Evolutionary conservation across 2,888 invertebrate genomes (phyloP).

Genomic region (Leptinotarsa haldemani): DNA sequence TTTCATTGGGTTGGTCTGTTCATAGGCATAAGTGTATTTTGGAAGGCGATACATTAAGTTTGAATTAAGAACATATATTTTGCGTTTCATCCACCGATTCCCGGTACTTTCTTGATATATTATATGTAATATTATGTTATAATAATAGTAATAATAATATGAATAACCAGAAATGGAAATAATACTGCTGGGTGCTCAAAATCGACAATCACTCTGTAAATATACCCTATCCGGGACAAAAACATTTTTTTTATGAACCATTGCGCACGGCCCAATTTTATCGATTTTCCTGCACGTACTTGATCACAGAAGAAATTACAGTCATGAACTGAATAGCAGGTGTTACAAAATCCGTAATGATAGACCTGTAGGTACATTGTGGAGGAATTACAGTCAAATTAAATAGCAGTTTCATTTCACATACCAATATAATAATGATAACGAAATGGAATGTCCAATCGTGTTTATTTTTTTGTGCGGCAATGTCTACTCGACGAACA

Average conservation of each 20-base stretch:
- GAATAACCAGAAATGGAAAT: too few relatives aligned
- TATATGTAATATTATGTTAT: too few relatives aligned
- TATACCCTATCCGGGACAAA: neutral
- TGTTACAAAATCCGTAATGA: slow-evolving; percentile 46
- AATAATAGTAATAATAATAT: too few relatives aligned
- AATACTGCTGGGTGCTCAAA: neutral
- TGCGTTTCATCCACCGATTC: too few relatives aligned
- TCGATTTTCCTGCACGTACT: slow-evolving; percentile 44
- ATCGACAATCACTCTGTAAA: neutral
- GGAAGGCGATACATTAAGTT: too few relatives aligned
- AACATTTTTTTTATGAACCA: neutral
- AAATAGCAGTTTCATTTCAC: slow-evolving; percentile 47
- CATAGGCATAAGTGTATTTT: too few relatives aligned
- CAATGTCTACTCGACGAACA: slow-evolving; percentile 29
- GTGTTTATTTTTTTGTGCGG: slow-evolving; percentile 34
- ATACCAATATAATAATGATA: slow-evolving; percentile 48
- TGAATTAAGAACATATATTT: too few relatives aligned
- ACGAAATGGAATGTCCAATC: slow-evolving; percentile 44
- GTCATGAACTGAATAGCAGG: slow-evolving; percentile 41
- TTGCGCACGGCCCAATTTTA: slow-evolving; percentile 27
- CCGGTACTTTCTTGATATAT: too few relatives aligned
- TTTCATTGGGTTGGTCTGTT: too few relatives aligned
- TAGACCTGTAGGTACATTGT: slow-evolving; percentile 37
- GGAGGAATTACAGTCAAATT: slow-evolving; percentile 47
- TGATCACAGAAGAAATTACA: slow-evolving; percentile 37